A percentile compares a stretch with the other conserved stretches of the same genome.
Conservation (phyloP, 1,140 invertebrate species). For the Phthorimaea operculella region DNA sequence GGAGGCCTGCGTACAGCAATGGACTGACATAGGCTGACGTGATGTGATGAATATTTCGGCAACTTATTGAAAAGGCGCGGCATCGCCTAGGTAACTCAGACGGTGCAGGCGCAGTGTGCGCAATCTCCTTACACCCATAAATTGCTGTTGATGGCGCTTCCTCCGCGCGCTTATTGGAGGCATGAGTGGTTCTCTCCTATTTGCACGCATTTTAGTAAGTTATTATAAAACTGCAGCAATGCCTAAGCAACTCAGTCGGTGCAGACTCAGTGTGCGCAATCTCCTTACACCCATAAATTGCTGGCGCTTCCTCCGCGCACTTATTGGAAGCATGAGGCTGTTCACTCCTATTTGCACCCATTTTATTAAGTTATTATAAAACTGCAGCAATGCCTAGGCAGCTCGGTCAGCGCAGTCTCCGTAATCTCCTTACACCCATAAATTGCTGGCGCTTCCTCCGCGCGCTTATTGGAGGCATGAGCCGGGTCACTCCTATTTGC, state of each 20-base stretch:
- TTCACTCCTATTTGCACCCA: background rate
- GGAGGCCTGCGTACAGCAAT: too few species aligned
- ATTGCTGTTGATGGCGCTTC: constrained; percentile 38
- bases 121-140: constrained; percentile 56
- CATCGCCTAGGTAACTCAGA: constrained; percentile 32
- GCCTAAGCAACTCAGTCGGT: constrained; percentile 37
- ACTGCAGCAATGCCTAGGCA: too few species aligned
- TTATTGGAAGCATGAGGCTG: constrained; percentile 23
- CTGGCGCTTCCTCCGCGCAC: constrained; percentile 18
- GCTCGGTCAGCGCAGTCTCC: constrained; percentile 22
- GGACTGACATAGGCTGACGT: too few species aligned
- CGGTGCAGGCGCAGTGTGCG: constrained; percentile 11
- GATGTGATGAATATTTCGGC: too few species aligned
- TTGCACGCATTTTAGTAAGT: too few species aligned
- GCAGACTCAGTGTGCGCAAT: constrained; percentile 30
- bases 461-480: constrained; percentile 19
- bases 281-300: constrained; percentile 56
- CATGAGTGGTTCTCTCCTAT: background rate
- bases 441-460: constrained; percentile 37
- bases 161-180: constrained; percentile 23
- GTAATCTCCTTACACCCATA: constrained; percentile 55
- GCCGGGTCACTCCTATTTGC: constrained; percentile 4
- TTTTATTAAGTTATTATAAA: background rate
- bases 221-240: too few species aligned
- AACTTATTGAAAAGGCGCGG: background rate